Evolutionary conservation across 2,113 vertebrate species (phyloP), one percentile per base, ranked within the genome.

Genomic region (Haemorhous mexicanus): DNA sequence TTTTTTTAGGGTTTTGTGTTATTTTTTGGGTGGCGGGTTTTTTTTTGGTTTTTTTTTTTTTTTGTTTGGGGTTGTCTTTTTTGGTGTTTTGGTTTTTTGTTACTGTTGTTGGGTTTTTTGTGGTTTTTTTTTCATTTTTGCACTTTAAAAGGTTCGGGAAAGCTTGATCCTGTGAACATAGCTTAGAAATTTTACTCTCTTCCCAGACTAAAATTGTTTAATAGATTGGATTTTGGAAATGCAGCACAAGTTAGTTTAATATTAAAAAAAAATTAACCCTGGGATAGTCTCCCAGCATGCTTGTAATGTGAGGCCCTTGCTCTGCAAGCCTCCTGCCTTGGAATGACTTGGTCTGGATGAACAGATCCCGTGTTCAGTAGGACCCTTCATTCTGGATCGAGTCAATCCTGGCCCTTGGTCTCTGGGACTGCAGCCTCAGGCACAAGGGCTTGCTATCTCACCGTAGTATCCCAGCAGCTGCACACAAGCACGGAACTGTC

Each of bases 221-320:
- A 35, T 18, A 11, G 22, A 41, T 56, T 73, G 28, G 15, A 58
- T 56, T 76, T 68, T 49, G 28, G 55, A 81, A 86, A 37, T 52
- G 7, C 6, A 66, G 50, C 18, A n/a, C 26, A 46, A 79, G 10
- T 41, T 41, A 33, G 15, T 76, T 82, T 47, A 37, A 10, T 39
- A 39, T 39, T 39, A 39, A 33, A 30, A 30, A 24, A 32, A 4
- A 39, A 33, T 37, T 69, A 61, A 62, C 12, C 21, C 13, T 35
- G 20, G 5, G 52, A 12, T 28, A 49, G 28, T 58, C 8, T 86
- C 10, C 18, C 6, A 16, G 4, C 0, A 0, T 68, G 22, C 24
- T 70, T 86, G 23, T 62, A 74, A 53, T 26, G 26, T 27, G 28
- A 6, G 13, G 39, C 27, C 37, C 23, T 58, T 86, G 56, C 6